Percentiles rank a stretch among this genome's conserved stretches.
phyloP scores from a whole-genome alignment of 2,113 vertebrate genomes.

The Elephantulus edwardii region DNA sequence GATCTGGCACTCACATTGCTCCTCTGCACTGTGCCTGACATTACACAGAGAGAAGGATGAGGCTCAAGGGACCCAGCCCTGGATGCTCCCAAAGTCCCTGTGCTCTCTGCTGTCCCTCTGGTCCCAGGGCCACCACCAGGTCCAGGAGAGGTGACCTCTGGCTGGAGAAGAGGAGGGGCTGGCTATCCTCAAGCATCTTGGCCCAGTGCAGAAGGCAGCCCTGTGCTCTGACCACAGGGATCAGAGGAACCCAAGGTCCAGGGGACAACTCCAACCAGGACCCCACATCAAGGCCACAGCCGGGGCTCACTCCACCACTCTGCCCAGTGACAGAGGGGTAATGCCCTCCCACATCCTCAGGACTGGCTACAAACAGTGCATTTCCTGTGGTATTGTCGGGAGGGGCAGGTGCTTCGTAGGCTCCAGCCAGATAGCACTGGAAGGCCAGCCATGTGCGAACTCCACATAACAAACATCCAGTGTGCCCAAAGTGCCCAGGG shows the following conservation, averaged over 20 bases:
- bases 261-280: background rate
- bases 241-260: background rate
- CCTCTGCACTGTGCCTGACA: background rate
- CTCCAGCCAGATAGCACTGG: background rate
- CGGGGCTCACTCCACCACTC: background rate
- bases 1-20: background rate
- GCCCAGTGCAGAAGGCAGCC: background rate
- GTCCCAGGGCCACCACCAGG: background rate
- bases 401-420: background rate
- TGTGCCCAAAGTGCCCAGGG: background rate
- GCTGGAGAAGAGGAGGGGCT: background rate
- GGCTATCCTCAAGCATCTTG: accelerated
- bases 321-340: background rate
- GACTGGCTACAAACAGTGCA: background rate
- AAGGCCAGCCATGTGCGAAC: background rate
- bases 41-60: background rate
- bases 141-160: background rate
- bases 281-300: background rate
- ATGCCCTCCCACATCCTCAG: background rate
- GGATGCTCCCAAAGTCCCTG: background rate
- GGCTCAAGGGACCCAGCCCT: background rate
- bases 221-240: background rate
- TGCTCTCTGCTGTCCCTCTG: too few species aligned
- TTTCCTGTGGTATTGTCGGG: background rate
- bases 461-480: background rate